Evolutionary conservation across 2,113 vertebrate genomes (phyloP).

Genomic region (Suricata suricatta): DNA sequence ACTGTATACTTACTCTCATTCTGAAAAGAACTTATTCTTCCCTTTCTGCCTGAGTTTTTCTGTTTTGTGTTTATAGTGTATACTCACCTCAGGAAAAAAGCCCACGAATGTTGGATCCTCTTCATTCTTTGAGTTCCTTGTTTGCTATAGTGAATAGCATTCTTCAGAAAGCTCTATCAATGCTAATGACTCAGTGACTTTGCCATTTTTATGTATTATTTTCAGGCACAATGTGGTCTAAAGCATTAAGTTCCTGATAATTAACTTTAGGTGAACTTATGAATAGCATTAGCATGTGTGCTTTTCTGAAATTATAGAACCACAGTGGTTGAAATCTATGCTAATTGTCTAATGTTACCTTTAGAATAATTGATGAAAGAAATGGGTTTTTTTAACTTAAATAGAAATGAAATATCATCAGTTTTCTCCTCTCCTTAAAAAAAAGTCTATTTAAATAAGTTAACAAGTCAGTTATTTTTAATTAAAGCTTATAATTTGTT

Average conservation of each 20-base stretch:
- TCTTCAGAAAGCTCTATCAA: background rate
- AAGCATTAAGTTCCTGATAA: slow-evolving; percentile 4
- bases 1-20: background rate
- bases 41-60: background rate
- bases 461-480: background rate
- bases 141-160: background rate
- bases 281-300: background rate
- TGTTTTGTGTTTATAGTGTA: background rate
- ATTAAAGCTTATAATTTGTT: background rate
- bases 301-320: slow-evolving; percentile 50
- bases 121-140: background rate
- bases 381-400: background rate
- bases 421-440: background rate
- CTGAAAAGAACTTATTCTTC: slow-evolving; percentile 15
- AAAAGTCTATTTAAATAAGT: background rate
- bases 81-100: background rate
- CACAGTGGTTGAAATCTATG: background rate
- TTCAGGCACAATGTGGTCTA: background rate
- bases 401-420: background rate
- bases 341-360: slow-evolving; percentile 8
- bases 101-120: background rate
- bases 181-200: background rate
- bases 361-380: slow-evolving; percentile 28
- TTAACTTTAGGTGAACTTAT: slow-evolving; percentile 28
- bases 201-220: background rate